phyloP scores from a whole-genome alignment of 1,140 invertebrate species.

The Gryllus bimaculatus region DNA sequence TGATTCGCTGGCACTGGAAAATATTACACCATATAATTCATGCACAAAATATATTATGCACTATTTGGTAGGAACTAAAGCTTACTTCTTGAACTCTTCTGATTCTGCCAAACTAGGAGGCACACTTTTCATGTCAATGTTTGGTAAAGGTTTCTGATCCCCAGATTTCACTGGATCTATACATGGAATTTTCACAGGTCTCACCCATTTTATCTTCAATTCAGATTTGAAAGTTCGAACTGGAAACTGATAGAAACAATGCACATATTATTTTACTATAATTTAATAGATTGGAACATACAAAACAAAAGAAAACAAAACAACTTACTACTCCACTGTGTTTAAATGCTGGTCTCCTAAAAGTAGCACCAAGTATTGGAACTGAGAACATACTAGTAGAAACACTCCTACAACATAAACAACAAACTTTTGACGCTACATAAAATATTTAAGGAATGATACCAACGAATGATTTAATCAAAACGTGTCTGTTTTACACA shows the following conservation, averaged over 20 bases:
- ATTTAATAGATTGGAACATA: neutral
- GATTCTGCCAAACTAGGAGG: slow-evolving; percentile 35
- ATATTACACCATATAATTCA: slow-evolving; percentile 16
- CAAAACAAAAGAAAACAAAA: too few species aligned
- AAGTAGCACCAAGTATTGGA: too few species aligned
- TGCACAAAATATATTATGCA: neutral
- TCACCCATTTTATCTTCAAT: slow-evolving; percentile 52
- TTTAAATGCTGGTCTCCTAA: too few species aligned
- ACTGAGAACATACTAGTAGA: too few species aligned
- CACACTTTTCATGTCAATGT: slow-evolving; percentile 34
- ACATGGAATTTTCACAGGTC: slow-evolving; percentile 44
- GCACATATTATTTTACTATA: neutral
- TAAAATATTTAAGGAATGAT: too few species aligned
- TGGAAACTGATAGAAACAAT: neutral
- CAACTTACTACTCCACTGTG: too few species aligned
- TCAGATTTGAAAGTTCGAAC: slow-evolving; percentile 39
- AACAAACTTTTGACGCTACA: too few species aligned
- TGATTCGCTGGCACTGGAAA: slow-evolving; percentile 42
- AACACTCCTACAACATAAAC: too few species aligned
- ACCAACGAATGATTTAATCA: too few species aligned
- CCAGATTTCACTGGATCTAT: slow-evolving; percentile 45
- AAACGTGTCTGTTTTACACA: too few species aligned
- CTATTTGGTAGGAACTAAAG: slow-evolving; percentile 11
- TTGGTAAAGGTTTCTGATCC: slow-evolving; percentile 38
- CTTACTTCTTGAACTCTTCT: slow-evolving; percentile 45